phyloP scores from a whole-genome alignment of 2,113 vertebrate species.

The Anseranas semipalmata region DNA sequence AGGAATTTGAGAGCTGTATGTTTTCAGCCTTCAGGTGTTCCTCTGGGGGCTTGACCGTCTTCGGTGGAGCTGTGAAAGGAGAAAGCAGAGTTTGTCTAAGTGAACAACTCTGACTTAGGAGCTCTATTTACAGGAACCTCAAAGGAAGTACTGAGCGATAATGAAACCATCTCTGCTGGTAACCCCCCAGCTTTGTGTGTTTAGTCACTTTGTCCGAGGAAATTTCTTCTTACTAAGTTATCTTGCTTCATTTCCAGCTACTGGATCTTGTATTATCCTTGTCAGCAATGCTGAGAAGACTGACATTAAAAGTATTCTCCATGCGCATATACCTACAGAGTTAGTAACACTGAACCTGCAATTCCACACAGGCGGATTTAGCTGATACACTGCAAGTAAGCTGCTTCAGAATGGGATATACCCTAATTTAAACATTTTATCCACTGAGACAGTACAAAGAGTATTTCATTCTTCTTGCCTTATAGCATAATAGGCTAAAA shows the following conservation, averaged over 20 bases:
- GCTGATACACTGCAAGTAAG: not conserved
- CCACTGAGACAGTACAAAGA: conserved; percentile 30
- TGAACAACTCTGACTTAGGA: not conserved
- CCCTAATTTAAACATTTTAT: conserved; percentile 17
- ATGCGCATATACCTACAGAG: fast-evolving
- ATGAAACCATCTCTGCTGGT: not conserved
- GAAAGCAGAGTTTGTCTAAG: not conserved
- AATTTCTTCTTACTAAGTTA: not conserved
- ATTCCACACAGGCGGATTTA: fast-evolving
- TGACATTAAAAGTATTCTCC: fast-evolving
- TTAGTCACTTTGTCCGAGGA: not conserved
- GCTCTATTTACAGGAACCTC: fast-evolving
- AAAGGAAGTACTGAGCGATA: not conserved
- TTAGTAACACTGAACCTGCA: not conserved
- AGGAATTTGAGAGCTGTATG: conserved; percentile 83
- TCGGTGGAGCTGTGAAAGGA: conserved; percentile 82
- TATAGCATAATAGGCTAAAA: conserved; percentile 48
- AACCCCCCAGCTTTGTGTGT: not conserved
- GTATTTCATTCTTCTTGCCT: conserved; percentile 46
- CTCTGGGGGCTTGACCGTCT: conserved; percentile 85
- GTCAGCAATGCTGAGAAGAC: not conserved
- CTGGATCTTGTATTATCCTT: fast-evolving
- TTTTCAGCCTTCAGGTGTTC: conserved; percentile 88
- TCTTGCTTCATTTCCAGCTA: fast-evolving
- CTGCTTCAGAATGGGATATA: not conserved